Evolutionary conservation across 2,797 vertebrate genomes (phyloP).

Genomic region (Saguinus oedipus): DNA sequence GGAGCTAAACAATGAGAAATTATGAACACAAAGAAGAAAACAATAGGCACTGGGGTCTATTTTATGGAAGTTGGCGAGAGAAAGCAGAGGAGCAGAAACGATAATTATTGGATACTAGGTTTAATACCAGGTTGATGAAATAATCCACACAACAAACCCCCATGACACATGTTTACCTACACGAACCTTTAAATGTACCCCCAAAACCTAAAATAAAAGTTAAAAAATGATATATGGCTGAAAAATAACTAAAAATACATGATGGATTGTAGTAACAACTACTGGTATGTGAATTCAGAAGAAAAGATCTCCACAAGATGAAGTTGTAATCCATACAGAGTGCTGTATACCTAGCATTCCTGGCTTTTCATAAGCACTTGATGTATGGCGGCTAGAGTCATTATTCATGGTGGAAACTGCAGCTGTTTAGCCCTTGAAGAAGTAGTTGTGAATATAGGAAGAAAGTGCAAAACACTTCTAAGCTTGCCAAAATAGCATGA

Average conservation of each 20-base stretch:
- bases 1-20: background rate
- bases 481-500: background rate
- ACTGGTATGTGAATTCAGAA: background rate
- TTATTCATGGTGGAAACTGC: background rate
- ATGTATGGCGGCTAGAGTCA: fast-evolving
- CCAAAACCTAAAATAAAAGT: background rate
- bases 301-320: background rate
- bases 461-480: background rate
- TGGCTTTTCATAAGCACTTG: background rate
- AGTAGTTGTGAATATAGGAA: background rate
- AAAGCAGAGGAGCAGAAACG: background rate
- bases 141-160: background rate
- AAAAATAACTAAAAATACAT: background rate
- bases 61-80: background rate
- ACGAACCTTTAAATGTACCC: background rate
- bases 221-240: background rate
- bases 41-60: background rate
- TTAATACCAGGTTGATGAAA: background rate
- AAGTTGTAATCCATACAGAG: background rate
- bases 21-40: background rate
- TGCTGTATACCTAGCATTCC: background rate
- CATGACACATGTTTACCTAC: background rate
- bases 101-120: background rate
- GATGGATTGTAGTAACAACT: background rate
- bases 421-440: background rate